A percentile compares a stretch with the other conserved stretches of the same genome.
Conservation (phyloP, 2,113 vertebrate genomes). For the Petaurus breviceps region DNA sequence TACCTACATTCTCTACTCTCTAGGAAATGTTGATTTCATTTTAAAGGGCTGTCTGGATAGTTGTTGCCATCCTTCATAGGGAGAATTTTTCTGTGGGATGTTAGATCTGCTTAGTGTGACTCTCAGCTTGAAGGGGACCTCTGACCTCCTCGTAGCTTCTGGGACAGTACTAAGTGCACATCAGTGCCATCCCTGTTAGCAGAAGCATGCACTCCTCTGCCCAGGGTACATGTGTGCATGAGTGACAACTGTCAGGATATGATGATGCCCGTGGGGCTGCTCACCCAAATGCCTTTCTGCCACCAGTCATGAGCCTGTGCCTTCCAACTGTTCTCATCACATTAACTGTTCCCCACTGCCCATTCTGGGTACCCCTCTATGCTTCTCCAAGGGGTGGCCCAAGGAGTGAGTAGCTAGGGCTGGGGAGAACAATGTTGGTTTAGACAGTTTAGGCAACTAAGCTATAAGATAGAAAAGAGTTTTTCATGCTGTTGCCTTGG, state of each 20-base stretch:
- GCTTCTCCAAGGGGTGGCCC: background rate
- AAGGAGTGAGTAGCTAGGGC: background rate
- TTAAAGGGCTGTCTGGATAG: slow-evolving; percentile 31
- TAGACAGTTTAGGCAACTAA: slow-evolving; percentile 3
- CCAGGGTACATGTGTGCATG: slow-evolving; percentile 4
- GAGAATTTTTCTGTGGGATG: background rate
- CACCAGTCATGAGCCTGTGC: slow-evolving; percentile 49
- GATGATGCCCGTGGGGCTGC: background rate
- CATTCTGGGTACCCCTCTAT: background rate
- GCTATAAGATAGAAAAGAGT: background rate
- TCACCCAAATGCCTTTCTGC: slow-evolving; percentile 8
- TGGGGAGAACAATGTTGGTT: background rate
- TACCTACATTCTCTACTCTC: slow-evolving; percentile 9
- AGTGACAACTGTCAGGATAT: background rate
- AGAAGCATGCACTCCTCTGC: background rate
- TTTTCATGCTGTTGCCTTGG: background rate
- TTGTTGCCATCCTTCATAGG: slow-evolving; percentile 27
- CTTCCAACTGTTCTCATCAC: slow-evolving; percentile 38
- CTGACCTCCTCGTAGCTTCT: slow-evolving; percentile 56
- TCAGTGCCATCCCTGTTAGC: slow-evolving; percentile 15
- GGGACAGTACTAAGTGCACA: slow-evolving; percentile 36
- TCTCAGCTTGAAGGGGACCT: slow-evolving; percentile 58
- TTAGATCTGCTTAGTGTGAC: slow-evolving; percentile 28
- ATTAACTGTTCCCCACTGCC: slow-evolving; percentile 13
- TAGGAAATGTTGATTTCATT: slow-evolving; percentile 27